Evolutionary conservation across 2,113 vertebrate species (phyloP), one percentile per base, ranked within the genome.

Genomic region (Alethe diademata): DNA sequence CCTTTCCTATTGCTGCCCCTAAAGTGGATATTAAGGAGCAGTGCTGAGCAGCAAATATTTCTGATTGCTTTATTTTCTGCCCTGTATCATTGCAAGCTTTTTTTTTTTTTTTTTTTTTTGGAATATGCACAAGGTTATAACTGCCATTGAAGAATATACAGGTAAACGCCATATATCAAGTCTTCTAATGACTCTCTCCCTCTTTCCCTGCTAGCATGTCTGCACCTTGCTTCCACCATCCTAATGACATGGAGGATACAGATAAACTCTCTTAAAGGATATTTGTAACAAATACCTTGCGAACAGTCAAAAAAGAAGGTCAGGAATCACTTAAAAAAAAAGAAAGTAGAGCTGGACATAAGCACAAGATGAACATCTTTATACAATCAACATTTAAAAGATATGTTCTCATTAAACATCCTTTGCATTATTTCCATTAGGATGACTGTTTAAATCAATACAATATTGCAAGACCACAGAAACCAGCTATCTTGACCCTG

Each of bases 31-130:
- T 74, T 74, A 72, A 19, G 23, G 40, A 83, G 9, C 10, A 71
- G 3, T 10, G 36, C 6, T 45, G n/a, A 81, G 50, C 18, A 56
- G 69, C 17, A 86, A 51, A 26, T 35, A 78, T 48, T 93, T 87
- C 60, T 25, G 11, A 42, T 11, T 48, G 17, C 15, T 66, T 6
- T 57, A 60, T 45, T 79, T 91, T 71, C 73, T 87, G 40, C 22
- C 16, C 6, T 1, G 0, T 74, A 47, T 15, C 28, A 71, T 4
- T n/a, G 19, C 6, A 47, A 90, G 14, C 6, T 60, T 24, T 26
- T 92, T 91, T 50, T 45, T 51, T 69, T 64, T 29, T 26, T 91
- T 89, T 47, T 45, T 51, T 69, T 75, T 60, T 45, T 65, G 47
- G 57, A 33, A 81, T 76, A 61, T 1, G 0, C 12, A 53, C 40